Evolutionary conservation across 2,888 invertebrate genomes (phyloP), one percentile per base, ranked within the genome.

Genomic region (Eupithecia centaureata): DNA sequence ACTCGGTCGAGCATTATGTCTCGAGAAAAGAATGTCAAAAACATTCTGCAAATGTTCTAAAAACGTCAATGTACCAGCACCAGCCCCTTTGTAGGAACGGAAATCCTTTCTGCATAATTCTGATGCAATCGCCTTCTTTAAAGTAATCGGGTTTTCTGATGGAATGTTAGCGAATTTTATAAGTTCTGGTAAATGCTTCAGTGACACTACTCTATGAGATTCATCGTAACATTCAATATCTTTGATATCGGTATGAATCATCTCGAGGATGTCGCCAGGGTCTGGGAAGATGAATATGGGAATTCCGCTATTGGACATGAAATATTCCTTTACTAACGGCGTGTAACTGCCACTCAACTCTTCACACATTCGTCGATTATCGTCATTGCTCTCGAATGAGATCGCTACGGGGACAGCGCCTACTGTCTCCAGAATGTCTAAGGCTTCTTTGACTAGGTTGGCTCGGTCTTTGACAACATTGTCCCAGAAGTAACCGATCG

Each of bases 401-500:
- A 67, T n/a, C 5, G 67, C 62, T 1, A 67, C 62, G 1, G 67
- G 52, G 13, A 52, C 30, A 2, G 27, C 67, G 3, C 67, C 62
- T 25, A 59, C 62, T 5, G 33, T 38, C 38, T 67, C 62, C 27
- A 67, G 58, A 15, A 58, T 38, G 4, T 30, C 27, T 28, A 67
- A 52, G 7, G 67, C 67, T 18, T 30, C 30, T 51, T 59, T 42
- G 8, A 42, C 42, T 10, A 42, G 5, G 18, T 42, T 42, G 18
- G 42, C 42, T 3, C 1, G n/a, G 54, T 27, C 54, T 28, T 51
- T 62, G 10, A 62, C 28, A 12, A 58, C 35, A 56, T 67, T 59
- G 0, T 51, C 32, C 62, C 62, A 67, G 52, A 67, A 67, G 62
- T 67, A 62, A 28, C 62, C 62, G 10, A 67, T 67, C 5, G 62